phyloP scores from a whole-genome alignment of 2,888 invertebrate genomes.

The Mystacides longicornis region DNA sequence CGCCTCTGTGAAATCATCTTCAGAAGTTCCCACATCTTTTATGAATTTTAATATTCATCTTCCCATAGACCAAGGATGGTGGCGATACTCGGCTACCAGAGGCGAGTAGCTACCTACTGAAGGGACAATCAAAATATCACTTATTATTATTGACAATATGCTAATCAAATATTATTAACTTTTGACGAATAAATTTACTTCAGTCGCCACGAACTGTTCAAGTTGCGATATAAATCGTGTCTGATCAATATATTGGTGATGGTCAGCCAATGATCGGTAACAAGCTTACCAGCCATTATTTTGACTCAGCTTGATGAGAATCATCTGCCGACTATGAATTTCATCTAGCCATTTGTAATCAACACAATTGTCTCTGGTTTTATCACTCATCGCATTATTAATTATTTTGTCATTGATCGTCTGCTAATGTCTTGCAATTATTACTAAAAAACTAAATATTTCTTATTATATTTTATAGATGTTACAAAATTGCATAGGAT shows the following conservation, averaged over 20 bases:
- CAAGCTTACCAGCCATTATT: too few species aligned
- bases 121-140: slow-evolving; percentile 18
- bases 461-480: too few species aligned
- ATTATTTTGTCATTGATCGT: too few species aligned
- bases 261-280: too few species aligned
- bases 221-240: background rate
- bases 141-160: slow-evolving; percentile 6
- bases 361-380: too few species aligned
- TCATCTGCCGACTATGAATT: too few species aligned
- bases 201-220: background rate
- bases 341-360: too few species aligned
- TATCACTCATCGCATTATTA: too few species aligned
- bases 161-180: slow-evolving; percentile 1
- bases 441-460: too few species aligned
- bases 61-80: slow-evolving; percentile 12
- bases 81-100: background rate
- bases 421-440: too few species aligned
- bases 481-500: too few species aligned
- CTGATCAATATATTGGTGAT: background rate
- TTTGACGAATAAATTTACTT: background rate
- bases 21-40: slow-evolving; percentile 22
- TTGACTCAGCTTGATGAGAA: too few species aligned
- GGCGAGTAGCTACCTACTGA: slow-evolving; percentile 11
- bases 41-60: slow-evolving; percentile 22
- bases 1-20: slow-evolving; percentile 4